Evolutionary conservation across 2,797 vertebrate genomes (phyloP).

Genomic region (Anguilla obscura): DNA sequence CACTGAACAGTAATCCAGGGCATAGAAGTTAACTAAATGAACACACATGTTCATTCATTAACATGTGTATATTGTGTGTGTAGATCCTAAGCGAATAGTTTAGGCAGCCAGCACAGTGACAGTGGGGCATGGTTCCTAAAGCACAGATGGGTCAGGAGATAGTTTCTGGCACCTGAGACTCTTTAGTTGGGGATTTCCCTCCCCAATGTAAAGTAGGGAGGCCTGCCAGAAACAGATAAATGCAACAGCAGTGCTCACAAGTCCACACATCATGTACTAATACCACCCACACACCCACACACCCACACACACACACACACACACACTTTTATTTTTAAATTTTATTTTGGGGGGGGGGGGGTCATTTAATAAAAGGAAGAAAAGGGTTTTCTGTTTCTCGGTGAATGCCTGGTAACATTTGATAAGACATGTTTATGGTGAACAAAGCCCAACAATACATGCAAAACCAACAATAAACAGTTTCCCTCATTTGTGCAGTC

Average conservation of each 20-base stretch:
- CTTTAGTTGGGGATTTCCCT: constrained; percentile 1
- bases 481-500: no score
- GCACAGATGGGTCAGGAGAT: background rate
- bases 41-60: no score
- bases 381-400: background rate
- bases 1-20: no score
- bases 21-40: no score
- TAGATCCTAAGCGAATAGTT: background rate
- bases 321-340: background rate
- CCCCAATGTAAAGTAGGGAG: background rate
- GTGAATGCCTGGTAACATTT: background rate
- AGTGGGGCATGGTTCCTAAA: background rate
- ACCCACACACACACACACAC: no score
- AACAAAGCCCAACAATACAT: no score
- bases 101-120: background rate
- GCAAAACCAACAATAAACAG: no score
- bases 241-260: background rate
- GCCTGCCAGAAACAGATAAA: background rate
- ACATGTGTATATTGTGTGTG: no score
- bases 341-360: no score
- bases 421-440: background rate
- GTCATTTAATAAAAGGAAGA: background rate
- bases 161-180: background rate
- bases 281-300: no score
- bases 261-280: background rate